Evolutionary conservation across 2,888 invertebrate genomes (phyloP).

Genomic region (Gandaritis pyraliata): DNA sequence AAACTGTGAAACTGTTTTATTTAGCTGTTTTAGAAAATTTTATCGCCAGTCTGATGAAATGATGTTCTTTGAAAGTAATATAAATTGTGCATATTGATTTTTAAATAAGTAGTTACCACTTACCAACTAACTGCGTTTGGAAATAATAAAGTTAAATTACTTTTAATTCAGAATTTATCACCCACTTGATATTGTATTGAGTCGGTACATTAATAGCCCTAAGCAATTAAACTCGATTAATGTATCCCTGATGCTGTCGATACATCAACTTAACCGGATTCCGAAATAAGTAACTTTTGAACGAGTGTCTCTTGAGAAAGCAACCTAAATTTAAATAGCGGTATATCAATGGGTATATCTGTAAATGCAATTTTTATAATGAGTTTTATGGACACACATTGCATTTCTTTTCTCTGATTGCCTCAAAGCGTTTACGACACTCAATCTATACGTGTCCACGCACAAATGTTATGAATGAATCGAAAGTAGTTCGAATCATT

Average conservation of each 20-base stretch:
- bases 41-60: too few species aligned
- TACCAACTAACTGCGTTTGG: too few species aligned
- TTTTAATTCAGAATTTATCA: not conserved
- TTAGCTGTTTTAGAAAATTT: too few species aligned
- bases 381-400: slow-evolving; percentile 50
- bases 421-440: slow-evolving; percentile 46
- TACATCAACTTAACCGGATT: slow-evolving; percentile 40
- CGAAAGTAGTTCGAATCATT: slow-evolving; percentile 63
- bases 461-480: slow-evolving; percentile 56
- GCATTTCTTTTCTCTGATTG: slow-evolving; percentile 57
- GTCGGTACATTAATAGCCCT: slow-evolving; percentile 33
- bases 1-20: too few species aligned
- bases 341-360: slow-evolving; percentile 41
- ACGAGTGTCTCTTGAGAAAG: slow-evolving; percentile 56
- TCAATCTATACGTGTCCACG: slow-evolving; percentile 56
- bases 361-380: slow-evolving; percentile 56
- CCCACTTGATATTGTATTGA: not conserved
- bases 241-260: slow-evolving; percentile 42
- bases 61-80: too few species aligned
- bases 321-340: slow-evolving; percentile 62
- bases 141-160: too few species aligned
- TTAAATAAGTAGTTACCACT: too few species aligned
- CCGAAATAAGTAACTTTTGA: slow-evolving; percentile 44
- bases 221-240: slow-evolving; percentile 41
- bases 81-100: too few species aligned